Percentiles rank a stretch among this genome's conserved stretches.
Evolutionary conservation across 2,113 vertebrate genomes (phyloP).

Genomic region (Chloropsis cyanopogon): DNA sequence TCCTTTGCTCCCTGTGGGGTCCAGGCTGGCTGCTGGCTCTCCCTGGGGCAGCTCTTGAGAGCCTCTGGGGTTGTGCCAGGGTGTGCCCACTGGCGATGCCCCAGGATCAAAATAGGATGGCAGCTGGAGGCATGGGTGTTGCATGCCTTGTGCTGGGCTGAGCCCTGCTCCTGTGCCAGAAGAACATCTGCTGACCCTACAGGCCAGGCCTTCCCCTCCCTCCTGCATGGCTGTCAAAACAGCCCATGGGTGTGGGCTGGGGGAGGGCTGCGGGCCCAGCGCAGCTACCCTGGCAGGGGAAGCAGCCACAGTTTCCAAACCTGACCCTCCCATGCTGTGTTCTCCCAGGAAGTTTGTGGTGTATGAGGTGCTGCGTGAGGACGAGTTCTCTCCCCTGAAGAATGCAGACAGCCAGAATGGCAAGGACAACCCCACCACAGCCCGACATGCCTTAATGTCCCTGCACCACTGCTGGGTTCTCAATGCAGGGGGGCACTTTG

Average conservation of each 20-base stretch:
- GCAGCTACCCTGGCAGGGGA: not conserved
- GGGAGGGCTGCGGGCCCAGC: fast-evolving
- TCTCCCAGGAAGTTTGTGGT: constrained; percentile 86
- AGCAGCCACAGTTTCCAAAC: not conserved
- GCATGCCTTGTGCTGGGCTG: fast-evolving
- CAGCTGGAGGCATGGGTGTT: not conserved
- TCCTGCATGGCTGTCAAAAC: not conserved
- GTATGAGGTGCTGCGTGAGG: constrained; percentile 91
- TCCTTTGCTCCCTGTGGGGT: not conserved
- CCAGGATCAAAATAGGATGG: fast-evolving
- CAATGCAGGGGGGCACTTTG: constrained; percentile 91
- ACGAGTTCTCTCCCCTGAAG: constrained; percentile 96
- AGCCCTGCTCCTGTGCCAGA: not conserved
- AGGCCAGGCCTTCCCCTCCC: not conserved
- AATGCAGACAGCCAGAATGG: constrained; percentile 94
- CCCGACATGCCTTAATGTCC: constrained; percentile 88
- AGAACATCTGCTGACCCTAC: not conserved
- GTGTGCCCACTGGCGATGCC: fast-evolving
- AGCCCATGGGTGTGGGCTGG: fast-evolving
- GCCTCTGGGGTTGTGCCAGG: not conserved
- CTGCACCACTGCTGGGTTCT: constrained; percentile 98
- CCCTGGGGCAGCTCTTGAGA: not conserved
- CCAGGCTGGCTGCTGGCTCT: not conserved
- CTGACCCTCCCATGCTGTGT: fast-evolving
- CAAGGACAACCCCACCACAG: constrained; percentile 96